phyloP scores from a whole-genome alignment of 2,888 invertebrate species.

The Hylaea fasciaria region DNA sequence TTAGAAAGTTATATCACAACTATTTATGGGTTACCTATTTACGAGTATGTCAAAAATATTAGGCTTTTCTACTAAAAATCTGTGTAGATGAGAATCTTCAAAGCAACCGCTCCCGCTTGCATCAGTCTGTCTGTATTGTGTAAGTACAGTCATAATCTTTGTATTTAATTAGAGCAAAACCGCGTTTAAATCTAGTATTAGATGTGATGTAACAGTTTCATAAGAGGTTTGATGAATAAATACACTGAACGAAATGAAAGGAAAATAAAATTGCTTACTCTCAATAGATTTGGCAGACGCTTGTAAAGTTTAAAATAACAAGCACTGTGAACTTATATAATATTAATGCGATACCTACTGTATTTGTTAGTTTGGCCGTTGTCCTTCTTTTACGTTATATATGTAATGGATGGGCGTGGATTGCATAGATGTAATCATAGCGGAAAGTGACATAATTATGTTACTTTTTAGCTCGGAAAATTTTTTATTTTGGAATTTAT shows the following conservation, averaged over 20 bases:
- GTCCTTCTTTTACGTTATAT: background rate
- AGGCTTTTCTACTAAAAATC: no score
- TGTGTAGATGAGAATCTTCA: no score
- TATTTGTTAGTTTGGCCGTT: background rate
- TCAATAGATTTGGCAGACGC: slow-evolving; percentile 10
- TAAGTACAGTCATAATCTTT: background rate
- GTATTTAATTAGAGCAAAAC: slow-evolving; percentile 1
- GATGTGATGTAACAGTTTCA: background rate
- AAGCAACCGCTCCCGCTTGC: no score
- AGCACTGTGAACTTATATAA: slow-evolving; percentile 10
- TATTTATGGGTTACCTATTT: no score
- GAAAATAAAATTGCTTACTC: slow-evolving; percentile 4
- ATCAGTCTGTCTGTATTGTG: background rate
- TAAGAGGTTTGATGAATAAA: background rate
- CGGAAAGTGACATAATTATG: no score
- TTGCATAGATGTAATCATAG: no score
- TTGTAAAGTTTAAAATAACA: slow-evolving; percentile 22
- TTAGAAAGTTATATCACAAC: no score
- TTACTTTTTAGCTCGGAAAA: no score
- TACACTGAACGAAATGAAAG: slow-evolving; percentile 13
- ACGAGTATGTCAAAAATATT: no score
- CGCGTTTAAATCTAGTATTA: background rate
- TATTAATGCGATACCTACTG: background rate
- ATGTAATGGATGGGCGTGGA: no score
- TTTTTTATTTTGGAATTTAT: no score